Evolutionary conservation across 2,797 vertebrate species (phyloP).

Genomic region (Gallinago solitaria): DNA sequence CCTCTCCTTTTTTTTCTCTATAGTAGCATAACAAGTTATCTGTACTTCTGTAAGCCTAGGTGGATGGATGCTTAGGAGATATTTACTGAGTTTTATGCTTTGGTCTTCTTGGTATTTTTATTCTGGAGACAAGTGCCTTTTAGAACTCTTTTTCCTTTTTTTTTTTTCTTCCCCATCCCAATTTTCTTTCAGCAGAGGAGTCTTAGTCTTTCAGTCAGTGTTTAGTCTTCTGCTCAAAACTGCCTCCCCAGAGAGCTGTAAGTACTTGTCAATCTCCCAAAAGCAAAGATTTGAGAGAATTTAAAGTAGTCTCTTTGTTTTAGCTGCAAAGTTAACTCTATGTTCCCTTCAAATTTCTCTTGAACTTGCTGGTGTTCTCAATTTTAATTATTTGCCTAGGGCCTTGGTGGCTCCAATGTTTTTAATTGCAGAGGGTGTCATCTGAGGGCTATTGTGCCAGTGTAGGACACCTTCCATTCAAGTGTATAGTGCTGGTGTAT

Average conservation of each 20-base stretch:
- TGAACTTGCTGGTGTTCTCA: neutral
- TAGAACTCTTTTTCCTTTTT: neutral
- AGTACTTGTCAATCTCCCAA: neutral
- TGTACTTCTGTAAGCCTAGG: neutral
- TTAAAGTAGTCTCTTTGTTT: neutral
- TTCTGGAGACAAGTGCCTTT: neutral
- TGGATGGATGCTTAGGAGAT: neutral
- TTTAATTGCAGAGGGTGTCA: neutral
- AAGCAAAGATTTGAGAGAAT: neutral
- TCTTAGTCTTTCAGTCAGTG: neutral
- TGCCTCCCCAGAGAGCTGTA: neutral
- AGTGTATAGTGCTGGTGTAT: rapidly evolving
- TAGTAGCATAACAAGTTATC: neutral
- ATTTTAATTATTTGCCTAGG: neutral
- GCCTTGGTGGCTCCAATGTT: neutral
- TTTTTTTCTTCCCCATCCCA: neutral
- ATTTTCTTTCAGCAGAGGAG: neutral
- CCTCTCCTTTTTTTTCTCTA: neutral
- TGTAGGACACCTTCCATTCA: neutral
- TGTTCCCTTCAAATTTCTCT: neutral
- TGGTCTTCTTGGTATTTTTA: neutral
- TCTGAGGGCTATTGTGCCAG: rapidly evolving
- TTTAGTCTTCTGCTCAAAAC: neutral
- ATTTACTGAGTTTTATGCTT: neutral
- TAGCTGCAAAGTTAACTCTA: neutral